A percentile compares a stretch with the other conserved stretches of the same genome.
Conservation (phyloP, 1,140 invertebrate species). For the Brachionus paranguensis region DNA sequence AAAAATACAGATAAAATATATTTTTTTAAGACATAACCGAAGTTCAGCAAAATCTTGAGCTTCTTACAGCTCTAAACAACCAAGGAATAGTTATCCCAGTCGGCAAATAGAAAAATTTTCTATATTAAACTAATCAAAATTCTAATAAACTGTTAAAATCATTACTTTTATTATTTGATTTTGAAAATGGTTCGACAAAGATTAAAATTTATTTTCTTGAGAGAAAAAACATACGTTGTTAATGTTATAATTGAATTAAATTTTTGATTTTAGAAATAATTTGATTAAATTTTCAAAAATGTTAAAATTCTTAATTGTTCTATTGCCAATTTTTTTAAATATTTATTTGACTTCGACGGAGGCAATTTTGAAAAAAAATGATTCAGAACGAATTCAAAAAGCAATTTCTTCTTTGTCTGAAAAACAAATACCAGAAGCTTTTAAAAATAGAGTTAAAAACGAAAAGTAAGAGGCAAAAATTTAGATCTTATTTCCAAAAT, state of each 20-base stretch:
- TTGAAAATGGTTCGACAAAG: background rate
- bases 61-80: conserved; percentile 8
- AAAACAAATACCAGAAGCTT: background rate
- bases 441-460: background rate
- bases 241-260: background rate
- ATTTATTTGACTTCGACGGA: background rate
- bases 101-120: conserved; percentile 2
- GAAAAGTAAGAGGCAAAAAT: background rate
- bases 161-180: background rate
- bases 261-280: background rate
- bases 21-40: conserved; percentile 27
- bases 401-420: background rate
- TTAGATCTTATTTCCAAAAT: background rate
- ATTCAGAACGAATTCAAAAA: background rate
- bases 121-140: background rate
- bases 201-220: background rate
- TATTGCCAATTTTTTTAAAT: background rate
- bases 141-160: background rate
- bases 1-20: background rate
- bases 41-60: conserved; percentile 19
- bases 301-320: background rate
- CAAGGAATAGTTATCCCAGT: conserved; percentile 32
- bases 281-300: background rate
- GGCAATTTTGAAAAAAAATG: background rate
- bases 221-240: background rate